These are phyloP conservation scores for Glaucopsyche alexis DNA, from an alignment of 2,888 invertebrate species.

Conservation along the genomic window DNA sequence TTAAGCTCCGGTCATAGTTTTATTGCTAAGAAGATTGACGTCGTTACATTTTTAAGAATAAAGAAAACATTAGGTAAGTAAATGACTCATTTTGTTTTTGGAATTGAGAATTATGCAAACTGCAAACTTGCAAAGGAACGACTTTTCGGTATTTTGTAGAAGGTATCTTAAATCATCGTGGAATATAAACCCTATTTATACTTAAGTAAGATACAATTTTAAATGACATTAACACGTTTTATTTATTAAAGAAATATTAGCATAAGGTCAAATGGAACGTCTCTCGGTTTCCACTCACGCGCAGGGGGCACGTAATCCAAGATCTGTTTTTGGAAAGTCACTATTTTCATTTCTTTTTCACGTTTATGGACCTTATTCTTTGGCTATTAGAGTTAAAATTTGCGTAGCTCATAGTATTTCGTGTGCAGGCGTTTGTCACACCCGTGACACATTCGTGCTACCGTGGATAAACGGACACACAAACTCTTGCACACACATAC, in stretches of 20 bases:
- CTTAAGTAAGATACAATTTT: slow-evolving; percentile 27
- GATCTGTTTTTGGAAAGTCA: slow-evolving; percentile 52
- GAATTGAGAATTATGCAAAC: slow-evolving; percentile 22
- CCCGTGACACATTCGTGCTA: slow-evolving; percentile 68
- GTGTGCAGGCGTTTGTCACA: slow-evolving; percentile 44
- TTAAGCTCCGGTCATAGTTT: too few relatives aligned
- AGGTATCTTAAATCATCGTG: not conserved
- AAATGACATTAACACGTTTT: slow-evolving; percentile 34
- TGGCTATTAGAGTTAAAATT: slow-evolving; percentile 1
- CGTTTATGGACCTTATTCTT: not conserved
- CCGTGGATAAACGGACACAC: slow-evolving; percentile 72
- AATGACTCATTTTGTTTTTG: slow-evolving; percentile 10
- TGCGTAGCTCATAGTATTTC: not conserved
- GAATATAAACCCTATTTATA: slow-evolving; percentile 10
- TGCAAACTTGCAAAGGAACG: slow-evolving; percentile 21
- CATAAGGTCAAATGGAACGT: slow-evolving; percentile 60
- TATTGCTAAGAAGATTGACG: not conserved
- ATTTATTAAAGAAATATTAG: slow-evolving; percentile 53
- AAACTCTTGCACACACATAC: slow-evolving; percentile 58
- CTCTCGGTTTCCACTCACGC: slow-evolving; percentile 64
- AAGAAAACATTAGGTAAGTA: not conserved
- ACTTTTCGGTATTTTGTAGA: slow-evolving; percentile 8
- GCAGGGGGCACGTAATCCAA: slow-evolving; percentile 59
- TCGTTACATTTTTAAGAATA: not conserved
- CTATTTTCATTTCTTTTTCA: slow-evolving; percentile 5